A percentile compares a stretch with the other conserved stretches of the same genome.
These are phyloP conservation scores for Smittia sp. DNA, from an alignment of 2,888 invertebrate species.

Conservation along the genomic window DNA sequence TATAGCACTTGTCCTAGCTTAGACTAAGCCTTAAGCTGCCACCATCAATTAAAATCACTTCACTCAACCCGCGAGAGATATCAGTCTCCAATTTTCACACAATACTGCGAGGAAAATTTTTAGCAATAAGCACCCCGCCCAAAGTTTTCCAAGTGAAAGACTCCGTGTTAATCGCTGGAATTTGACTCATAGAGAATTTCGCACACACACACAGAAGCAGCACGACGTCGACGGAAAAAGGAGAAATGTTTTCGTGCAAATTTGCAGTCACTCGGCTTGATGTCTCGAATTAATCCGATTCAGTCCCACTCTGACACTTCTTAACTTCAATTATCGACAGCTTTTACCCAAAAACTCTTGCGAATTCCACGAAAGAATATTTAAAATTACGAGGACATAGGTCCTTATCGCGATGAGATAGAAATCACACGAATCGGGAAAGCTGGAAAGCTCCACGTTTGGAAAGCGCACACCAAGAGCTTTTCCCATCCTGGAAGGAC, in stretches of 20 bases:
- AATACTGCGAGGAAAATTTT: slow-evolving; percentile 40
- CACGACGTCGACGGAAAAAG: neutral
- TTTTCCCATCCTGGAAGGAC: too few species aligned
- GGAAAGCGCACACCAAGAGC: neutral
- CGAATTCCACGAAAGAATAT: neutral
- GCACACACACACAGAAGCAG: neutral
- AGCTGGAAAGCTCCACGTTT: neutral
- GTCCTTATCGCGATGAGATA: neutral
- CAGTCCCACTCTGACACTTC: neutral
- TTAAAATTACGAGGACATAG: neutral
- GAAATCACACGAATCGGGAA: neutral
- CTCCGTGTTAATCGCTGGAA: too few species aligned
- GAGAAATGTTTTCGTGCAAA: neutral
- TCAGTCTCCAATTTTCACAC: slow-evolving; percentile 40
- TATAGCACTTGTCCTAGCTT: neutral
- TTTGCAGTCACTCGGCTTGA: neutral
- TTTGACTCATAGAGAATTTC: neutral
- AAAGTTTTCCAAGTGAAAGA: slow-evolving; percentile 13
- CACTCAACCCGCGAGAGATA: slow-evolving; percentile 10
- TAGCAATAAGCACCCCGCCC: slow-evolving; percentile 40
- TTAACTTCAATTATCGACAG: neutral
- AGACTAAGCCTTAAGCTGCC: neutral
- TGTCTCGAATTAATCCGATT: neutral
- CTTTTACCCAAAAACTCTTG: neutral
- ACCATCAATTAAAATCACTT: neutral